These are phyloP conservation scores for Arion vulgaris DNA, from an alignment of 1,140 invertebrate genomes.

Conservation along the genomic window DNA sequence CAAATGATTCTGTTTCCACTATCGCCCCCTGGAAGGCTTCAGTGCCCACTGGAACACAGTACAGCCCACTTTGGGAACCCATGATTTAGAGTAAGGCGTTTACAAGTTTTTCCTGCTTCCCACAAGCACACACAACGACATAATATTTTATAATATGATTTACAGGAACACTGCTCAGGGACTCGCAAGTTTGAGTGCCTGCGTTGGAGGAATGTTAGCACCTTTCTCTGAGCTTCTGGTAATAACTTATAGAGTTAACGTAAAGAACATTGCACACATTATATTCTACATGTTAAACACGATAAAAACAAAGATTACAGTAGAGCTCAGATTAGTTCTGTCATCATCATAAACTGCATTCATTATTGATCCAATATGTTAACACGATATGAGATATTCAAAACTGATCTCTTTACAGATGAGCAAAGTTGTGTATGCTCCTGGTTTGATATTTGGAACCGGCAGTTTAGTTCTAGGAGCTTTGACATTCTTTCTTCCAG, in stretches of 20 bases:
- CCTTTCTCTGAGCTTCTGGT: slow-evolving; percentile 10
- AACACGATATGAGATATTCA: neutral
- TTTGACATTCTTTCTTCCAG: slow-evolving; percentile 1
- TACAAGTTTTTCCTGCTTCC: too few species aligned
- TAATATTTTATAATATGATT: too few species aligned
- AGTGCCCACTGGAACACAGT: too few species aligned
- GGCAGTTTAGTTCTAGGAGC: slow-evolving; percentile 1
- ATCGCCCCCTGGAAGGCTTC: too few species aligned
- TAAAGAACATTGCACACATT: too few species aligned
- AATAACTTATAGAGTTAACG: neutral
- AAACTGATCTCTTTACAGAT: neutral
- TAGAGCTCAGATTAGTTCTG: too few species aligned
- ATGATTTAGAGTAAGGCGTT: too few species aligned
- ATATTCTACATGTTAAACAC: too few species aligned
- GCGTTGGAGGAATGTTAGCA: slow-evolving; percentile 10
- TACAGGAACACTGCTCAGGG: slow-evolving; percentile 9
- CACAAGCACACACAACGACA: too few species aligned
- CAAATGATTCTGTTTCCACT: too few species aligned
- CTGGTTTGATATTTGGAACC: slow-evolving; percentile 3
- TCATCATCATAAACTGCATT: neutral
- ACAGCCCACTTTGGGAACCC: too few species aligned
- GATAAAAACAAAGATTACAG: too few species aligned
- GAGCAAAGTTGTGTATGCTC: slow-evolving; percentile 7
- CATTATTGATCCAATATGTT: neutral
- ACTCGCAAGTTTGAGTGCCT: neutral